Evolutionary conservation across 2,797 vertebrate genomes (phyloP).

Genomic region (Danio jaintianensis): DNA sequence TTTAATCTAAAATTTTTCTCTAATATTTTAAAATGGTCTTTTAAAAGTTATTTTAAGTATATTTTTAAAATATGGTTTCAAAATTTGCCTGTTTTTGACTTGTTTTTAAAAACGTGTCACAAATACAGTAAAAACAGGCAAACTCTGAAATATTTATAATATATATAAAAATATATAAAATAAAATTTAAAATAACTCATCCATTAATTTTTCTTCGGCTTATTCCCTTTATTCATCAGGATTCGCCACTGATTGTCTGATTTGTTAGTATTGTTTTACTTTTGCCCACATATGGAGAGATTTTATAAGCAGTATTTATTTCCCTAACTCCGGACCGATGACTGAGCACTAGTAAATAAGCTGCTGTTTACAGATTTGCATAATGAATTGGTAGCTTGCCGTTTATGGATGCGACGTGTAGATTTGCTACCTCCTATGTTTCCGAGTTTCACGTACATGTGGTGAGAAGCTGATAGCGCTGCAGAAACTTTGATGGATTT

Average conservation of each 20-base stretch:
- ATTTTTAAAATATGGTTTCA: no score
- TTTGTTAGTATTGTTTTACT: neutral
- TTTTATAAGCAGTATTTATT: conserved; percentile 52
- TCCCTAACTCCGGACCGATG: conserved; percentile 41
- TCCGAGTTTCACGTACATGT: conserved; percentile 27
- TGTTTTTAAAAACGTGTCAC: neutral
- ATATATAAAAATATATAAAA: no score
- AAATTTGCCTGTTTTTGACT: no score
- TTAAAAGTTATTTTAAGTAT: no score
- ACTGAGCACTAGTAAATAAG: conserved; percentile 53
- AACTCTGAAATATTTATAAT: neutral
- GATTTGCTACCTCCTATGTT: conserved; percentile 46
- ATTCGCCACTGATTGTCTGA: no score
- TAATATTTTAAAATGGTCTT: no score
- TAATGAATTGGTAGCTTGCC: conserved; percentile 45
- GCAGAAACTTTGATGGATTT: conserved; percentile 55
- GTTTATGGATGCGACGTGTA: conserved; percentile 24
- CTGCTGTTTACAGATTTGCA: conserved; percentile 58
- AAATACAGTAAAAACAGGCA: neutral
- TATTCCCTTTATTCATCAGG: no score
- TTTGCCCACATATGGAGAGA: neutral
- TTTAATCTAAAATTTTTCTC: no score
- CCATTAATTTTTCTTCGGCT: no score
- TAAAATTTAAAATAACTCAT: no score
- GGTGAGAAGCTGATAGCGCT: conserved; percentile 42